A percentile compares a stretch with the other conserved stretches of the same genome.
Conservation (phyloP, 92 coral and sea anemone species). For the Porites cylindrica region DNA sequence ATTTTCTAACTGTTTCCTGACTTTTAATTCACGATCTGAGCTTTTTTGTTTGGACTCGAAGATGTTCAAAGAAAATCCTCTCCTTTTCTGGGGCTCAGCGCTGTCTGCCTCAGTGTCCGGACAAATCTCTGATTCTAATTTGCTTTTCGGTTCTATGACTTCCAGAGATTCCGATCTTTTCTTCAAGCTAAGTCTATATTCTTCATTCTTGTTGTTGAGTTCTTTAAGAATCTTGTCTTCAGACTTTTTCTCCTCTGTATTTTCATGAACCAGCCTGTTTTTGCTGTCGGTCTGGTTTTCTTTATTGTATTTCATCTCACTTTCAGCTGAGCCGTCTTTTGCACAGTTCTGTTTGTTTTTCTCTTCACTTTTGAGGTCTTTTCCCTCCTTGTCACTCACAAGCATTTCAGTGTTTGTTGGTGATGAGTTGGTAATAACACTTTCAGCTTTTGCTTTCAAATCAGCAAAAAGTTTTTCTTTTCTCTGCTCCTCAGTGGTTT, state of each 20-base stretch:
- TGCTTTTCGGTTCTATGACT: conserved; percentile 5
- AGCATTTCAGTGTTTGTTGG: conserved; percentile 3
- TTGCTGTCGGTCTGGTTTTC: conserved; percentile 18
- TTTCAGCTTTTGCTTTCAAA: conserved; percentile 36
- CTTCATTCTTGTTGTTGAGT: conserved; percentile 11
- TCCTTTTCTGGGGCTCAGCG: conserved; percentile 1
- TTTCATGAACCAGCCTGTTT: conserved; percentile 2
- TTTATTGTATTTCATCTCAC: neutral
- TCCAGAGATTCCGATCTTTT: conserved; percentile 26
- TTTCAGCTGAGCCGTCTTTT: conserved; percentile 1
- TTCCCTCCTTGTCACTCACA: conserved; percentile 17
- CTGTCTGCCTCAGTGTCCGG: neutral
- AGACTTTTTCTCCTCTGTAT: neutral
- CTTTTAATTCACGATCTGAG: neutral
- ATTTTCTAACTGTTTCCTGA: conserved; percentile 5
- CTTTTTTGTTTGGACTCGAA: neutral
- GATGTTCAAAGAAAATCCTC: conserved; percentile 25
- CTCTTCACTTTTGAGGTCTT: neutral
- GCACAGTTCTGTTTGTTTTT: neutral
- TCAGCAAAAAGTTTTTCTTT: conserved; percentile 35
- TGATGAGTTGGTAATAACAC: conserved; percentile 14
- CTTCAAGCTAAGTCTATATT: conserved; percentile 7
- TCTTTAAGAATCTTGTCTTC: conserved; percentile 23
- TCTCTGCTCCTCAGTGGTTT: conserved; percentile 33
- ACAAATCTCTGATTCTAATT: neutral